Evolutionary conservation across 92 coral and sea anemone species (phyloP), one percentile per base, ranked within the genome.

Genomic region (Palythoa heliodiscus): DNA sequence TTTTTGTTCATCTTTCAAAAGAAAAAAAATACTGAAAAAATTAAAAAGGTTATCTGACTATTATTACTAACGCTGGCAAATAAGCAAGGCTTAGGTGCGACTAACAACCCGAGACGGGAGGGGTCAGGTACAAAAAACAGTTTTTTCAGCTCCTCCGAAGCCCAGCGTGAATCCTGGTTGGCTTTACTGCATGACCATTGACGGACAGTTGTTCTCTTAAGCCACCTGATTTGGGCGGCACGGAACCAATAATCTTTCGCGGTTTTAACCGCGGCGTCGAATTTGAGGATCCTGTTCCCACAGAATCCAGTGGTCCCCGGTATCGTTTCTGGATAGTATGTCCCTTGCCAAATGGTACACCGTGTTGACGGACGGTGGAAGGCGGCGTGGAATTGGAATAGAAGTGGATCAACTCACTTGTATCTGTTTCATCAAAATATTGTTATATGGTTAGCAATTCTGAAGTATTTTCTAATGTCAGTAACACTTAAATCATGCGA

Each of bases 251-350:
- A 48, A 83, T 90, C 75, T 82, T 94, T 29, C 93, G 84, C 47
- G 98, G 98, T 71, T 90, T 94, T 40, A 92, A 83, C 52, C 95
- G 76, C 48, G 98, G 98, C 40, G 98, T 94, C 23, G 98, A 94
- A 81, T 88, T 94, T 89, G 79, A 88, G 50, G 98, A 94, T 60
- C 92, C 95, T 61, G 95, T 64, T 86, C 98, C 95, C 80, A 89
- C 86, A 61, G 90, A 75, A 48, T 94, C 98, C 50, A 91, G 82
- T 12, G 95, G 95, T 68, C 86, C 95, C 78, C 95, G 95, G 91
- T 92, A 88, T 80, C 95, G 87, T 87, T 88, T 94, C 75, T 92
- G 92, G 73, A 94, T 83, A 35, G 95, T 94, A 17, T 92, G 95
- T 47, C 98, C 98, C 77, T 90, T 94, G 54, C 97, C 89, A 69